These are phyloP conservation scores for Helobdella robusta DNA, from an alignment of 2,888 invertebrate genomes.

Conservation along the genomic window DNA sequence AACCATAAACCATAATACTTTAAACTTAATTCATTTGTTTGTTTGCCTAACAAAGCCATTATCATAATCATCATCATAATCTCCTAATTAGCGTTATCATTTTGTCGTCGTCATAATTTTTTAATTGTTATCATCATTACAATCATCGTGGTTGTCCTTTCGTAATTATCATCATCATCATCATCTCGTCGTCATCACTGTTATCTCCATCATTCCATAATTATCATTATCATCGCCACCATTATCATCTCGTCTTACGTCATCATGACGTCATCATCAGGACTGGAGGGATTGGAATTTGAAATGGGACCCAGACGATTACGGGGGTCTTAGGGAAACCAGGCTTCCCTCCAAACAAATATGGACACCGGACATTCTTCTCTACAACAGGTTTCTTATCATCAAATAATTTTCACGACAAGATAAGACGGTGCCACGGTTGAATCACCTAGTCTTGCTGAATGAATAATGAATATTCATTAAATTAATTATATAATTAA, in stretches of 20 bases:
- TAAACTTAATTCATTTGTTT: not conserved
- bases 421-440: not conserved
- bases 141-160: too few relatives aligned
- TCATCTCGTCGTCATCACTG: not conserved
- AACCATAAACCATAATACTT: not conserved
- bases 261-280: slow-evolving; percentile 23
- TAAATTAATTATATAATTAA: too few relatives aligned
- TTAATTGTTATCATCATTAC: too few relatives aligned
- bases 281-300: slow-evolving; percentile 39
- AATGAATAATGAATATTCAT: too few relatives aligned
- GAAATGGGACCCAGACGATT: slow-evolving; percentile 36
- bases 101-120: too few relatives aligned
- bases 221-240: not conserved
- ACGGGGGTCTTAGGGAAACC: slow-evolving; percentile 37
- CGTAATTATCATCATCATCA: not conserved
- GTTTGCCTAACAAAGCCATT: too few relatives aligned
- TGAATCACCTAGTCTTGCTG: too few relatives aligned
- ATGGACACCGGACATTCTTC: slow-evolving; percentile 39
- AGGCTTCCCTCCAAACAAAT: slow-evolving; percentile 36
- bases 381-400: slow-evolving; percentile 38
- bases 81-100: too few relatives aligned
- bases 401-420: not conserved
- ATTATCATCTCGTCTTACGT: too few relatives aligned
- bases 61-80: too few relatives aligned
- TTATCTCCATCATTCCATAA: not conserved